Conservation (phyloP, 1,140 invertebrate species). For the Druon quercuslanigerum region DNA sequence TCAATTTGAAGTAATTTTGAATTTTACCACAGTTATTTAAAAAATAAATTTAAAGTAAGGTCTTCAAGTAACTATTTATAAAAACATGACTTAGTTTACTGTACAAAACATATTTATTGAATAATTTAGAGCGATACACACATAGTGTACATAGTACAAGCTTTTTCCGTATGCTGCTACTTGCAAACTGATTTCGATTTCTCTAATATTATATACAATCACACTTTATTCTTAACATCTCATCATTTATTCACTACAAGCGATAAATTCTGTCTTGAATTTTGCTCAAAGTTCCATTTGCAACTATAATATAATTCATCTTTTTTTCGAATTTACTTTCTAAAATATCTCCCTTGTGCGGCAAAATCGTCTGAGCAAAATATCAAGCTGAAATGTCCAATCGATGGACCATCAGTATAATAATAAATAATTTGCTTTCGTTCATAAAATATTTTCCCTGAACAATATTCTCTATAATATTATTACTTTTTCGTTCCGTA, state of each 20-base stretch:
- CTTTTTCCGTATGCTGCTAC: slow-evolving; percentile 56
- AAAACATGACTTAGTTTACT: slow-evolving; percentile 47
- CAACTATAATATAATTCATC: slow-evolving; percentile 12
- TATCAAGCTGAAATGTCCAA: slow-evolving; percentile 1
- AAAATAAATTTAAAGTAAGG: not conserved
- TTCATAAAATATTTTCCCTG: slow-evolving; percentile 38
- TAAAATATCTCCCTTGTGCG: not conserved
- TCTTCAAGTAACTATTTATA: not conserved
- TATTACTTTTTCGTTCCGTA: too few species aligned
- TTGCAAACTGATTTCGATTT: slow-evolving; percentile 45
- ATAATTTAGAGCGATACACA: slow-evolving; percentile 69
- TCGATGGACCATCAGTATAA: not conserved
- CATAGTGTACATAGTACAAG: slow-evolving; percentile 59
- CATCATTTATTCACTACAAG: slow-evolving; percentile 55
- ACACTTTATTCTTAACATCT: slow-evolving; percentile 48
- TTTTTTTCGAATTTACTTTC: slow-evolving; percentile 5
- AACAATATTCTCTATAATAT: too few species aligned
- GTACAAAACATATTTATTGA: slow-evolving; percentile 73
- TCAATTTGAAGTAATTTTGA: too few species aligned
- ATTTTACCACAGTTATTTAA: too few species aligned
- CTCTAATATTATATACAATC: slow-evolving; percentile 61
- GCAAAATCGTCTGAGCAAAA: slow-evolving; percentile 26
- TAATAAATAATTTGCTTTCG: not conserved
- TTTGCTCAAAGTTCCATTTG: slow-evolving; percentile 44
- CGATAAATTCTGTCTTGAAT: slow-evolving; percentile 40